phyloP scores from a whole-genome alignment of 1,140 invertebrate species.

The Drosophila arawakana region DNA sequence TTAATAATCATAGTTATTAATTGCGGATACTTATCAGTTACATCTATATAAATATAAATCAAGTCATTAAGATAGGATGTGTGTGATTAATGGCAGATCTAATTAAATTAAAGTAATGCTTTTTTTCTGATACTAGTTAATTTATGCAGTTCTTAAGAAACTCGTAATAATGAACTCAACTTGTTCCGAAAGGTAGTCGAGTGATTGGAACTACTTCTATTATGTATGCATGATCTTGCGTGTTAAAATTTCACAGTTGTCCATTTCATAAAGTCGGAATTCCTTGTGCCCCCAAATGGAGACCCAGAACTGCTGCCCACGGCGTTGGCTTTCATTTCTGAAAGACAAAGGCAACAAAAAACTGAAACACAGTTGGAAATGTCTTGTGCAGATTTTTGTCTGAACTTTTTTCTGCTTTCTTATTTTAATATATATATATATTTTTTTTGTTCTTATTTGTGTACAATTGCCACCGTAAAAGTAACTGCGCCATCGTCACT shows the following conservation, averaged over 20 bases:
- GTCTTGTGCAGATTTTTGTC: conserved; percentile 69
- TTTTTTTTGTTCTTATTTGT: conserved; percentile 38
- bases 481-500: conserved; percentile 12
- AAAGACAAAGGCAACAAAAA: conserved; percentile 41
- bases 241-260: conserved; percentile 19
- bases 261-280: conserved; percentile 29
- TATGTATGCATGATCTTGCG: conserved; percentile 11
- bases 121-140: too few species aligned
- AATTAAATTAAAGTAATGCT: not conserved
- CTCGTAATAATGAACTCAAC: not conserved
- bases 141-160: too few species aligned
- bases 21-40: too few species aligned
- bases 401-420: conserved; percentile 41
- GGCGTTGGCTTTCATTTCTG: conserved; percentile 58
- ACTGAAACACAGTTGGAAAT: conserved; percentile 65
- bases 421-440: conserved; percentile 14
- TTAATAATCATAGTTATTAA: too few species aligned
- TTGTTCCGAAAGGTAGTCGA: not conserved
- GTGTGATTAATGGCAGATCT: too few species aligned
- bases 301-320: conserved; percentile 38
- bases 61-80: too few species aligned
- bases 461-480: conserved; percentile 35
- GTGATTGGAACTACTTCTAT: conserved; percentile 10
- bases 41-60: too few species aligned
- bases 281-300: conserved; percentile 23